Evolutionary conservation across 2,888 invertebrate species (phyloP), one percentile per base, ranked within the genome.

Genomic region (Rhorus exstirpatorius): DNA sequence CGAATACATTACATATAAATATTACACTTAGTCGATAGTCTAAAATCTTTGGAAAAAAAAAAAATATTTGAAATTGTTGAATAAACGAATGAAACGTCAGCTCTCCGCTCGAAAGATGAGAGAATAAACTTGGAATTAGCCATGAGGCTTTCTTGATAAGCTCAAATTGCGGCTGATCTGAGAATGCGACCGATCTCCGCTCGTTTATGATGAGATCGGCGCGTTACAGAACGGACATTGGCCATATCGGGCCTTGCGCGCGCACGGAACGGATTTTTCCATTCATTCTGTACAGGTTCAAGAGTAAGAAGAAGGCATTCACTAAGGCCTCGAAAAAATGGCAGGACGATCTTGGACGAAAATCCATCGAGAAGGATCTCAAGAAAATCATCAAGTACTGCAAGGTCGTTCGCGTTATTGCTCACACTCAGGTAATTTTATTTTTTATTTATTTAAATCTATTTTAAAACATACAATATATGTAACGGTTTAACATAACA

Each of bases 231-330:
- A 84, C 76, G 51, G 71, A 46, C 71, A 55, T 67, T 51, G 41
- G 67, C n/a, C 21, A 76, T 76, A 67, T 61, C 79, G 14, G 35
- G 10, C 61, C 19, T 26, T 49, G 71, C 6, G 10, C 71, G 80
- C 84, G 84, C 71, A 86, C 72, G 86, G 87, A 61, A 88, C 85
- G 87, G 89, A 84, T 77, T 82, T 83, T 86, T 77, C 79, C 84
- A 86, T 86, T 87, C 79, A 63, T 89, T 90, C 84, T 90, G 83
- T 68, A 85, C 93, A 99, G 99, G 99, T 99, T 98, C 95, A 98
- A 98, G 94, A 98, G 98, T 94, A 99, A 99, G 96, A 99, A 99
- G 98, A 99, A 99, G 98, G 99, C 99, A 86, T 99, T 99, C 94
- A 97, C 98, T 53, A 84, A 84, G 63, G 96, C 98, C 84, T 97